These are phyloP conservation scores for Opisthocomus hoazin DNA, from an alignment of 2,113 vertebrate genomes.

Conservation along the genomic window DNA sequence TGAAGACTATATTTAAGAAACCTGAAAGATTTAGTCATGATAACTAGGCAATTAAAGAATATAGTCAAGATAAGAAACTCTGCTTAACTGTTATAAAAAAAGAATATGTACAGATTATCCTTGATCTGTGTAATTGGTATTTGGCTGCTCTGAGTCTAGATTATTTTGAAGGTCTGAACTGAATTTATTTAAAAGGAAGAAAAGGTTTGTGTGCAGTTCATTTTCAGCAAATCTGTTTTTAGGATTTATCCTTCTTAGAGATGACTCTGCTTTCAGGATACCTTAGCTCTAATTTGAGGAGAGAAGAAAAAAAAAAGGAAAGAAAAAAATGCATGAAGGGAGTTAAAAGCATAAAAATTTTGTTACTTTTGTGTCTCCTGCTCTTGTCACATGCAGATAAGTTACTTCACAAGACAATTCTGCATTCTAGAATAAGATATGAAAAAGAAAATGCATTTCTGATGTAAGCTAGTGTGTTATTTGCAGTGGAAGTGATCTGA, in stretches of 20 bases:
- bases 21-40: neutral
- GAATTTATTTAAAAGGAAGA: neutral
- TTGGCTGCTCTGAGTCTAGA: neutral
- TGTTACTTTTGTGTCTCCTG: neutral
- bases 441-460: neutral
- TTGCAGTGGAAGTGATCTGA: neutral
- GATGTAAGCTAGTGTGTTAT: neutral
- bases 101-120: neutral
- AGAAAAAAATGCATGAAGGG: neutral
- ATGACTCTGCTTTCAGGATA: neutral
- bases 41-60: neutral
- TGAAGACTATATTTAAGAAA: neutral
- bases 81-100: neutral
- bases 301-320: too few species aligned
- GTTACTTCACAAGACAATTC: neutral
- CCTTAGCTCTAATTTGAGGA: neutral
- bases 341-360: neutral
- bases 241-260: neutral
- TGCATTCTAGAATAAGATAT: neutral
- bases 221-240: neutral
- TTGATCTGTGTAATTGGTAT: neutral
- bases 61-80: neutral
- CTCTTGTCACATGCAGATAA: neutral
- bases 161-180: neutral
- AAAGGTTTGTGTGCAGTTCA: neutral